These are phyloP conservation scores for Gerosis bhagava DNA, from an alignment of 2,888 invertebrate genomes.

Conservation along the genomic window DNA sequence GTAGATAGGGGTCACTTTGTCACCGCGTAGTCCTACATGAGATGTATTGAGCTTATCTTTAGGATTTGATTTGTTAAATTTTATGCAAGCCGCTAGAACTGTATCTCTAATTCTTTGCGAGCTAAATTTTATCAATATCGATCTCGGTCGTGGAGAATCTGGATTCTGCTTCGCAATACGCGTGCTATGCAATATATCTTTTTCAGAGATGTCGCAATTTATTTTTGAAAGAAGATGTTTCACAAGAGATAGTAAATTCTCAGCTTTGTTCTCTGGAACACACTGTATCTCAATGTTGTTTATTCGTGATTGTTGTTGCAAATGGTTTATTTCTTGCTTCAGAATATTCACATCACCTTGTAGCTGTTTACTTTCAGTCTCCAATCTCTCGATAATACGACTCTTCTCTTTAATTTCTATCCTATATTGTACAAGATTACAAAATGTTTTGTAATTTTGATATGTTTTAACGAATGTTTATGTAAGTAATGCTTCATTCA, in stretches of 20 bases:
- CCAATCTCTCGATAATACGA: background rate
- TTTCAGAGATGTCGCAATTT: background rate
- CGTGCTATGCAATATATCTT: background rate
- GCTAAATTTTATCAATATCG: background rate
- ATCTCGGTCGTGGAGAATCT: background rate
- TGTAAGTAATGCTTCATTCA: no score
- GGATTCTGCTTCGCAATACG: conserved; percentile 1
- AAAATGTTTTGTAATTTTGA: no score
- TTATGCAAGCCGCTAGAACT: background rate
- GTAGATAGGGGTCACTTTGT: background rate
- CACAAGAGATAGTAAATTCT: background rate
- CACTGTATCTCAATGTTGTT: conserved; percentile 3
- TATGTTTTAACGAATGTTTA: no score
- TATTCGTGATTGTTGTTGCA: background rate
- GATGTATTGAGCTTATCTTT: conserved; percentile 1
- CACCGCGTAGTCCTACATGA: background rate
- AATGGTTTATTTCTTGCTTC: background rate
- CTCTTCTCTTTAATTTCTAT: background rate
- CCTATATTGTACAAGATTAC: no score
- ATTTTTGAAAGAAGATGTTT: background rate
- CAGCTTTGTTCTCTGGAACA: background rate
- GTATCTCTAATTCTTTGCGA: conserved; percentile 1
- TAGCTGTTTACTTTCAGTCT: background rate
- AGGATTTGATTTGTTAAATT: background rate
- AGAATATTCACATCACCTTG: background rate